Evolutionary conservation across 2,797 vertebrate genomes (phyloP).

Genomic region (Sarcophilus harrisii): DNA sequence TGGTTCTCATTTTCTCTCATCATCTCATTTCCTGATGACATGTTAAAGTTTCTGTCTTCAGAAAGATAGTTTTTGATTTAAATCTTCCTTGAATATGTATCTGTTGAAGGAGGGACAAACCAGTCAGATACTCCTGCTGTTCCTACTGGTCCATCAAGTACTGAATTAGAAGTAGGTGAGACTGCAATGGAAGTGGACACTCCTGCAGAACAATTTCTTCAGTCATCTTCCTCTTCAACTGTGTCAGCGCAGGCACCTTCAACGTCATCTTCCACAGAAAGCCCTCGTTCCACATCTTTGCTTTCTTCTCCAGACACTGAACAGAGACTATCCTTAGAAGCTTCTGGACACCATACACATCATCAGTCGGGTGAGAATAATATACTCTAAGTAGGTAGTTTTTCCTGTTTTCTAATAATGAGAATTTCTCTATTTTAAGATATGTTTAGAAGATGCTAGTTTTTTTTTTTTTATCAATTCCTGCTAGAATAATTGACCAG

Average conservation of each 20-base stretch:
- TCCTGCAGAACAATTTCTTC: slow-evolving; percentile 79
- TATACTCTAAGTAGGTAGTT: slow-evolving; percentile 67
- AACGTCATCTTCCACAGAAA: slow-evolving; percentile 87
- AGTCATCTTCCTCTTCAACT: slow-evolving; percentile 87
- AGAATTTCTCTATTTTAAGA: neutral
- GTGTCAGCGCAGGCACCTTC: slow-evolving; percentile 88
- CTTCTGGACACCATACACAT: slow-evolving; percentile 79
- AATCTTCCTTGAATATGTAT: slow-evolving; percentile 53
- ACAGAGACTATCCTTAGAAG: slow-evolving; percentile 85
- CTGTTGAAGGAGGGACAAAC: slow-evolving; percentile 87
- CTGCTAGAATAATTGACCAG: slow-evolving; percentile 17
- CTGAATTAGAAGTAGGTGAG: slow-evolving; percentile 84
- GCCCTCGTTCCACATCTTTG: slow-evolving; percentile 85
- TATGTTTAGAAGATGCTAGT: slow-evolving; percentile 44
- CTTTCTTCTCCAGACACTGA: slow-evolving; percentile 90
- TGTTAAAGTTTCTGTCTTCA: neutral
- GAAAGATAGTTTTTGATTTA: slow-evolving; percentile 62
- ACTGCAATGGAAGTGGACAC: slow-evolving; percentile 86
- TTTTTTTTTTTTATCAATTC: slow-evolving; percentile 17
- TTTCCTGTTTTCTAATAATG: slow-evolving; percentile 50
- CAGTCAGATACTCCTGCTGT: slow-evolving; percentile 86
- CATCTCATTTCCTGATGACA: neutral
- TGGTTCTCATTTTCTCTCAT: neutral
- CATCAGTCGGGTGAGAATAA: slow-evolving; percentile 86
- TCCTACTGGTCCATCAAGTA: slow-evolving; percentile 77